Evolutionary conservation across 2,113 vertebrate genomes (phyloP), one percentile per base, ranked within the genome.

Genomic region (Zapornia atra): DNA sequence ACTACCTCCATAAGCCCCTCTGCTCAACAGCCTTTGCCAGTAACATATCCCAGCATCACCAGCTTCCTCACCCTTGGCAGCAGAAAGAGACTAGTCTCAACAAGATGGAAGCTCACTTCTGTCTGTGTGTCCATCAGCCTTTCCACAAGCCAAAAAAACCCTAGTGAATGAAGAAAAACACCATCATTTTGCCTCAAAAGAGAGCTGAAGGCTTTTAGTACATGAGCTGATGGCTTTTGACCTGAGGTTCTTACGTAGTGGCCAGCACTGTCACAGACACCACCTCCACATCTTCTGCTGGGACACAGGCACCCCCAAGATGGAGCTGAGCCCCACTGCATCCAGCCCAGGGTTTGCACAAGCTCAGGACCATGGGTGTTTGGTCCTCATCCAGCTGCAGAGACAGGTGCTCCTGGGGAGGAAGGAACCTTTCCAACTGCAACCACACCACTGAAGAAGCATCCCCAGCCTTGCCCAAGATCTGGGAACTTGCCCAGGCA

Each of bases 291-390:
- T 31, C 22, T n/a, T 51, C 57, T 82, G 22, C 40, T 38, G 50
- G 82, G 36, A 72, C 5, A 0, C 3, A 1, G 33, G 42, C 90
- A 72, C 20, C 11, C 9, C 38, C 33, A 71, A 28, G 10, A 19
- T 0, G 0, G 51, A 88, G 51, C 22, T 64, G 28, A 95, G 14
- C 15, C 53, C 14, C 5, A 2, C 48, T 59, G 25, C 44, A 53
- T 11, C 76, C 75, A 80, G 34, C 9, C 48, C 2, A 1, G 36
- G 17, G 15, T 73, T 86, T 63, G 29, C 33, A 68, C 36, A 34
- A n/a, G 40, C 36, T 87, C 25, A 59, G 38, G 53, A 85, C 63
- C 54, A n/a, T 0, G 0, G 69, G 28, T 2, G 0, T 42, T 91
- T n/a, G 12, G 34, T 36, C 25, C 42, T 73, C 34, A 81, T 46